Base-by-base conservation (phyloP, 2,888 invertebrate genomes). In the Melanostoma scalare region DNA sequence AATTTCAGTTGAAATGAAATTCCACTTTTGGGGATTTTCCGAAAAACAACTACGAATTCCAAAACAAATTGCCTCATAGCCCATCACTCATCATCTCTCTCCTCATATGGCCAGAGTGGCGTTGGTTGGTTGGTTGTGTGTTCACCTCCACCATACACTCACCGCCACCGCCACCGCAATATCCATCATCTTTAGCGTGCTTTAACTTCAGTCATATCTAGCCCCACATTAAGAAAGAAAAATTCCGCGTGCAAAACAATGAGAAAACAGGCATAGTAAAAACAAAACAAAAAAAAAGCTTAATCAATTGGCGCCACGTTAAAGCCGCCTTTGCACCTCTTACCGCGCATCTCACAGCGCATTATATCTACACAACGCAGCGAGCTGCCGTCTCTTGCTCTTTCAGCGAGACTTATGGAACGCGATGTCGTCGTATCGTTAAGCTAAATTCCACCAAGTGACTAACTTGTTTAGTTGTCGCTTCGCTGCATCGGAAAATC, bases 281-380 rank as follows among this genome's bases (percentile, higher is more conserved):
- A 71, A 55, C 50, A 35, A 30, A 56, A 36, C 20, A 35, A 67
- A 53, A 78, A 73, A 84, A 67, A 67, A 61, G 65, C 63, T 61
- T 61, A 81, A 76, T 84, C 79, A 78, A 79, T 75, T 78, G 84
- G 84, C 84, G 84, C 84, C 84, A 75, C 74, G 79, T 79, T 65
- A 74, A 69, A 69, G 53, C 69, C 63, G 77, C 65, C 65, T 71
- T 60, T 80, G 55, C 73, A 73, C 78, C 53, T 72, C 65, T 69
- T 50, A 68, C 67, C 56, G 63, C 65, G 36, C 67, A 65, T 67
- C 80, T 60, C 40, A 73, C 68, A 50, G 33, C 20, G 1, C 20
- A 20, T 20, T 20, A 1, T 20, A 20, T 20, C 20, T 30, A 71
- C 50, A 53, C 56, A 42, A 44, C 33, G 40, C 6, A 8, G 48